Evolutionary conservation across 64 coral and sea anemone species (phyloP).

Genomic region (Pocillopora verrucosa): DNA sequence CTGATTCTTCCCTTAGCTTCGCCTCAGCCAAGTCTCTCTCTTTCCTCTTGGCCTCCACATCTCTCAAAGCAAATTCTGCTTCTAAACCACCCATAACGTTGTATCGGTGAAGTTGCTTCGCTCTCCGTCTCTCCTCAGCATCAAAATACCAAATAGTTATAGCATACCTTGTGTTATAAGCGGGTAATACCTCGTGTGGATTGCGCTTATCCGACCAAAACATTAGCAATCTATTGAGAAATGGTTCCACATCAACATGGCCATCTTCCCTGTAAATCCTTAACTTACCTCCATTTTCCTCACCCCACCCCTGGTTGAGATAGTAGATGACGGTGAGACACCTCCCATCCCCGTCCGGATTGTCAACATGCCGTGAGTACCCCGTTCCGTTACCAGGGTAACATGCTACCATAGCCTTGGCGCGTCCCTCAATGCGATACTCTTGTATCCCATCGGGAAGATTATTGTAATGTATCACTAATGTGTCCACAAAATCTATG

Average conservation of each 20-base stretch:
- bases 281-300: slow-evolving; percentile 64
- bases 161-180: slow-evolving; percentile 70
- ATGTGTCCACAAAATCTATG: slow-evolving; percentile 58
- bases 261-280: slow-evolving; percentile 58
- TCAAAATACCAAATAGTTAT: slow-evolving; percentile 98
- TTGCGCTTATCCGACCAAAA: slow-evolving; percentile 94
- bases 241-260: slow-evolving; percentile 78
- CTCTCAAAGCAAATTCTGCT: slow-evolving; percentile 35
- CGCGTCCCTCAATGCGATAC: slow-evolving; percentile 45
- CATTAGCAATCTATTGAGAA: slow-evolving; percentile 82
- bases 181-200: slow-evolving; percentile 91
- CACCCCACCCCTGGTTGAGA: slow-evolving; percentile 86
- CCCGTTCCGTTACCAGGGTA: slow-evolving; percentile 63
- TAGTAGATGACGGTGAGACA: slow-evolving; percentile 76
- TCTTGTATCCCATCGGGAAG: slow-evolving; percentile 29
- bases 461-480: slow-evolving; percentile 38
- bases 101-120: slow-evolving; percentile 53
- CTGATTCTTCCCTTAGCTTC: slow-evolving; percentile 60
- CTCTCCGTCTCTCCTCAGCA: slow-evolving; percentile 61
- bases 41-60: slow-evolving; percentile 67
- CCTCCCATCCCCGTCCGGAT: slow-evolving; percentile 90
- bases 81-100: slow-evolving; percentile 37
- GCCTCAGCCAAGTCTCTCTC: slow-evolving; percentile 56
- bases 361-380: slow-evolving; percentile 88
- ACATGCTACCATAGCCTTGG: slow-evolving; percentile 94